Conservation (phyloP, 2,797 vertebrate species). For the Menidia menidia region DNA sequence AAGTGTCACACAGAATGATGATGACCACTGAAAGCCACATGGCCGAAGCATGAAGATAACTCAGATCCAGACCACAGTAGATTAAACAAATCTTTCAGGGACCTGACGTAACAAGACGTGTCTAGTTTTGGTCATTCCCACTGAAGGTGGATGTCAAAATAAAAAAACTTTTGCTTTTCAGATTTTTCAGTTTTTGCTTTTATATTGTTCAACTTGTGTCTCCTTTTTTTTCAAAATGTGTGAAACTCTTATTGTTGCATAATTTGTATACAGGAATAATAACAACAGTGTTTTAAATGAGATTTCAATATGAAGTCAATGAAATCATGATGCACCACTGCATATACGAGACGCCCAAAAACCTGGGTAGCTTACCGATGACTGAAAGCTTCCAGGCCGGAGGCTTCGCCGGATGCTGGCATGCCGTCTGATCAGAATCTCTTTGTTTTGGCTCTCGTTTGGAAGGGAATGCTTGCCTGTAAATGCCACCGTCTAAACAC, state of each 20-base stretch:
- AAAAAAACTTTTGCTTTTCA: background rate
- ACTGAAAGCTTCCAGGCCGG: constrained; percentile 75
- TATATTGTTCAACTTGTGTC: background rate
- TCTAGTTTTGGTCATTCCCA: background rate
- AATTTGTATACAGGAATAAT: background rate
- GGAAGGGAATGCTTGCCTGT: constrained; percentile 90
- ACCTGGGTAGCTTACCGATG: constrained; percentile 53
- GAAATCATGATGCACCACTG: background rate
- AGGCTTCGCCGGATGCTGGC: constrained; percentile 90
- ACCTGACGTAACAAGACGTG: background rate
- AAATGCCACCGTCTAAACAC: constrained; percentile 89
- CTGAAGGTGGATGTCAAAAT: background rate
- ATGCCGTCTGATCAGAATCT: constrained; percentile 94
- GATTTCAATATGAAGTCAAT: too few relatives aligned
- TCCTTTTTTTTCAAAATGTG: background rate
- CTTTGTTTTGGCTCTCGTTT: constrained; percentile 87
- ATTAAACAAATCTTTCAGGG: background rate
- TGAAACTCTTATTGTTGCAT: background rate
- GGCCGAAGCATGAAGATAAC: background rate
- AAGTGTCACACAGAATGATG: too few relatives aligned
- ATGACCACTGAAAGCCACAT: background rate
- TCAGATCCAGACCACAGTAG: background rate
- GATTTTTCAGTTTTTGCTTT: background rate
- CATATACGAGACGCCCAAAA: too few relatives aligned
- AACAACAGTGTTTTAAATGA: too few relatives aligned